phyloP scores from a whole-genome alignment of 2,888 invertebrate species.

The Pemphredon lugubris region DNA sequence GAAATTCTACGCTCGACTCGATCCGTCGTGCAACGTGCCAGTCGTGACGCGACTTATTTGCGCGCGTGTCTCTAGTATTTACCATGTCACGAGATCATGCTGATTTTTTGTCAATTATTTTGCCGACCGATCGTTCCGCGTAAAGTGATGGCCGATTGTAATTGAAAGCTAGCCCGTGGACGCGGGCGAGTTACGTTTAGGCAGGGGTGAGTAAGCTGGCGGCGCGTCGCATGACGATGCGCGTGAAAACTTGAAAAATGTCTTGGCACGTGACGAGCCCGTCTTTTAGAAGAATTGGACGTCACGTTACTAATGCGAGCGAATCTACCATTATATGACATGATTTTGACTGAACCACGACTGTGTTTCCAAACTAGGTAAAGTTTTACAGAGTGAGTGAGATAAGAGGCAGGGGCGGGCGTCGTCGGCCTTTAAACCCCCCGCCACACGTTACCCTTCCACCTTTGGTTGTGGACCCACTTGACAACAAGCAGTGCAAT shows the following conservation, averaged over 20 bases:
- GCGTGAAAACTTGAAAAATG: constrained; percentile 41
- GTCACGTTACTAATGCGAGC: constrained; percentile 67
- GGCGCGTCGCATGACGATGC: constrained; percentile 76
- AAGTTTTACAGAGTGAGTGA: constrained; percentile 78
- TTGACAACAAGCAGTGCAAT: constrained; percentile 75
- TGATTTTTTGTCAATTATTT: constrained; percentile 77
- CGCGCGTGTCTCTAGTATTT: constrained; percentile 61
- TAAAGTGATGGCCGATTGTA: constrained; percentile 73
- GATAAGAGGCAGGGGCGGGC: constrained; percentile 70
- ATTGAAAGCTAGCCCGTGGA: constrained; percentile 74
- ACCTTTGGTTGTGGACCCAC: constrained; percentile 74
- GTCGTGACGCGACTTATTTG: constrained; percentile 65
- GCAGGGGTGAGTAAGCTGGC: constrained; percentile 80
- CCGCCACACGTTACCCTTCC: constrained; percentile 69
- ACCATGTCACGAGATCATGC: constrained; percentile 76
- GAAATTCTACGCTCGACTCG: neutral
- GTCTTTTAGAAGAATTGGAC: constrained; percentile 63
- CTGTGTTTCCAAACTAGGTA: constrained; percentile 82
- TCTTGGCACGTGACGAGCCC: constrained; percentile 63
- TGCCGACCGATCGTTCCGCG: constrained; percentile 72
- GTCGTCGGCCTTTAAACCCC: constrained; percentile 70
- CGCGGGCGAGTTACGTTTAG: constrained; percentile 71
- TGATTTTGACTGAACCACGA: constrained; percentile 78
- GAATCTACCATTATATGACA: constrained; percentile 66
- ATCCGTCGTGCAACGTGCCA: constrained; percentile 38